Evolutionary conservation across 2,797 vertebrate genomes (phyloP), one percentile per base, ranked within the genome.

Genomic region (Pitangus sulphuratus): DNA sequence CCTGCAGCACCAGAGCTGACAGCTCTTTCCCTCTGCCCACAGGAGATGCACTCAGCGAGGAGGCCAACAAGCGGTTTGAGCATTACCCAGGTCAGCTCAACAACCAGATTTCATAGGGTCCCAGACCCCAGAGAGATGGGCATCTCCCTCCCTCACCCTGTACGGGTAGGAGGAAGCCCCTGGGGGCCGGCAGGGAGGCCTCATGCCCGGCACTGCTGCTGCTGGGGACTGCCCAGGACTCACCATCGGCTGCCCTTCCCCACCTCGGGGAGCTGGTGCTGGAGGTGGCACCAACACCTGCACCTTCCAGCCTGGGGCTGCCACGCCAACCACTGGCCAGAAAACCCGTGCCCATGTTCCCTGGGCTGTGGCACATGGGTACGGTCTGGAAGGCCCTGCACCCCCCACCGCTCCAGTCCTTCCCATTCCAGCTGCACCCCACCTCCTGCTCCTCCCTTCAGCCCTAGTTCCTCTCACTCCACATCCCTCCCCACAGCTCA

Each of bases 81-180:
- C 99, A 99, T 96, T 99, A 99, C 91, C 99, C 99, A 0, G 99
- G 99, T 54, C 99, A 99, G 98, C 98, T 99, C 53, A 99, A 99
- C 94, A 99, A 99, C 97, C 99, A 99, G 97, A 98, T 99, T 6
- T 85, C 97, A 8, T 98, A 97, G 97, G 70, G 58, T 54, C 42
- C 60, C 0, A 0, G 51, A 40, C 51, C 84, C 44, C 11, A 14
- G 28, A 87, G 75, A 89, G 51, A 94, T 1, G 5, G 69, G 82
- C 75, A 61, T 74, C 89, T 69, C 83, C 91, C 75, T n/a, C 87
- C 69, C 40, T 90, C 40, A 7, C 28, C 71, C 39, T 1, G 3
- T 15, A 22, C 0, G 1, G 58, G 20, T 19, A 48, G 60, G 76
- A 76, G 69, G 85, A 81, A 64, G 72, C 64, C 3, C 40, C 93